phyloP scores from a whole-genome alignment of 64 coral and sea anemone species.

The Stylophora pistillata region DNA sequence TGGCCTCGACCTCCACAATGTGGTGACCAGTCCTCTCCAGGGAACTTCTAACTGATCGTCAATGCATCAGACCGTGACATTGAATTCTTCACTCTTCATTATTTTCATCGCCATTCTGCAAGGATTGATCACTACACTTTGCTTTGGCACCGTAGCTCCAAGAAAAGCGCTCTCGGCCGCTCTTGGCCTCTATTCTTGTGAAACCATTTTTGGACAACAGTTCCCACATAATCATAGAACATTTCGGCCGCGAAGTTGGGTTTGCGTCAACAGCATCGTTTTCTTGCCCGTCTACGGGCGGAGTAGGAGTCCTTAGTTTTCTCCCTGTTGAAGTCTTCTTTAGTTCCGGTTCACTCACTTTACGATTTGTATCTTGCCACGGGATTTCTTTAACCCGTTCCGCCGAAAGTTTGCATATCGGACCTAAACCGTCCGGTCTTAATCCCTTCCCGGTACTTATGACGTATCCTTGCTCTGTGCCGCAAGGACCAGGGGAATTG shows the following conservation, averaged over 20 bases:
- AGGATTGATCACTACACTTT: not conserved
- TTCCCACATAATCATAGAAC: slow-evolving; percentile 81
- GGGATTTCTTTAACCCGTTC: slow-evolving; percentile 65
- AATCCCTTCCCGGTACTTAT: slow-evolving; percentile 86
- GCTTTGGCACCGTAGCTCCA: not conserved
- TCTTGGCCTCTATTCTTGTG: slow-evolving; percentile 80
- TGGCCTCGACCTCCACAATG: no score
- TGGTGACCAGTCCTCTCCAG: no score
- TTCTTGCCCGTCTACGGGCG: not conserved
- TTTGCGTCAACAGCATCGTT: slow-evolving; percentile 16
- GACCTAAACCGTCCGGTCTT: slow-evolving; percentile 56
- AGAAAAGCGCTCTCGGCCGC: slow-evolving; percentile 32
- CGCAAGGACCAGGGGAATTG: slow-evolving; percentile 71
- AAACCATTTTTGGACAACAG: slow-evolving; percentile 51
- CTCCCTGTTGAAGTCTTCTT: slow-evolving; percentile 35
- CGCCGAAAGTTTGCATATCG: slow-evolving; percentile 73
- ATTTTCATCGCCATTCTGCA: not conserved
- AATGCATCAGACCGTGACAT: no score
- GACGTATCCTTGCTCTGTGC: slow-evolving; percentile 81
- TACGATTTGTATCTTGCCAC: not conserved
- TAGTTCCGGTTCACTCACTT: not conserved
- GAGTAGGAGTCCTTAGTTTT: not conserved
- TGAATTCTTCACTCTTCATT: not conserved
- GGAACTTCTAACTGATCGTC: no score
- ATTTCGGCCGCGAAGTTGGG: slow-evolving; percentile 29